Base-by-base conservation (phyloP, 1,140 invertebrate species). In the Trissolcus basalis region DNA sequence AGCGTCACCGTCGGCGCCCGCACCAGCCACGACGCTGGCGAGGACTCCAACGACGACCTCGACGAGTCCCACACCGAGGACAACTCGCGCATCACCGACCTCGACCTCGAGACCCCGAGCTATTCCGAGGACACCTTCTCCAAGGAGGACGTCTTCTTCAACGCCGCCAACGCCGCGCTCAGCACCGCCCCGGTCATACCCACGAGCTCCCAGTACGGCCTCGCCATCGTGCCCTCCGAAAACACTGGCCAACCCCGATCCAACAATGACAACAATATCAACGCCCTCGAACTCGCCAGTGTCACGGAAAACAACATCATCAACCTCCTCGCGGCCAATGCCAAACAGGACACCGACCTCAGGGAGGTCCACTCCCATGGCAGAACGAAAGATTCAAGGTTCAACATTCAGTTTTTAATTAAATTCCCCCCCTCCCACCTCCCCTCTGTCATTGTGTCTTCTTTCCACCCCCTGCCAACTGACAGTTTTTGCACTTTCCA, bases 61-160 rank as follows among this genome's bases (percentile, higher is more conserved):
- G 96, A 97, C 87, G 95, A 97, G 90, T 96, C 95, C 87, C 95
- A 96, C 86, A 96, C 95, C 65, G 92, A 93, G 78, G 95, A 97
- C 87, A 92, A 91, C 82, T 92, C 91, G 5, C 90, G 94, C 78
- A 90, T 94, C 61, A 94, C 94, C n/a, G 94, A 95, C 82, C 89
- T 93, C 79, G 93, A 93, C 87, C 93, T 94, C 86, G 94, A 96
- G 88, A 95, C 94, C 19, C 94, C 94, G 12, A 95, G 93, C 80
- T 94, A 93, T 86, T 94, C 94, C 4, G 94, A 95, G 85, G 94
- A 95, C 77, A 94, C 93, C 1, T 94, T 94, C 84, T 93, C 93
- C 58, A 94, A 94, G 86, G 93, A 94, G 83, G 93, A 94, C 86
- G 93, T 94, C 56, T 94, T 93, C 85, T 95, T 93, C 85, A 93